Conservation (phyloP, 2,888 invertebrate species). For the Sphaeridia pumilis region DNA sequence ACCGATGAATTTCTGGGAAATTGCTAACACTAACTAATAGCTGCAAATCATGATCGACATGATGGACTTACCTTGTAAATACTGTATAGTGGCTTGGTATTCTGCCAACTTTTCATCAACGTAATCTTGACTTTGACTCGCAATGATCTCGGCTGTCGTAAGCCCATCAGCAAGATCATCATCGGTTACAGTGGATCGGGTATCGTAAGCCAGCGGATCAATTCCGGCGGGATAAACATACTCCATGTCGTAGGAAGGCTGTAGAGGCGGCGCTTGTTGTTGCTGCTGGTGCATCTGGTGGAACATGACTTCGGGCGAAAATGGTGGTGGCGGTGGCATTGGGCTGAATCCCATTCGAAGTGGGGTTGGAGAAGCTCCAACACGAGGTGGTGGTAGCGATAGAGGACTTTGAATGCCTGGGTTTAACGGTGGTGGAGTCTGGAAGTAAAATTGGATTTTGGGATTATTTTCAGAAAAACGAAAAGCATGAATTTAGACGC, state of each 20-base stretch:
- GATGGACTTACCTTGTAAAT: constrained; percentile 72
- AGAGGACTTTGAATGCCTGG: not conserved
- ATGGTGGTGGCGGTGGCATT: constrained; percentile 5
- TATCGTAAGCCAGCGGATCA: constrained; percentile 21
- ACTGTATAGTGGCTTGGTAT: constrained; percentile 81
- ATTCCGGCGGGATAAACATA: constrained; percentile 33
- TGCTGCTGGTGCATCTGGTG: not conserved
- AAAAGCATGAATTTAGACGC: too few relatives aligned
- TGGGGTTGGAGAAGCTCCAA: constrained; percentile 4
- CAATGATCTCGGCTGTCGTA: constrained; percentile 82
- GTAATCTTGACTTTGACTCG: constrained; percentile 86
- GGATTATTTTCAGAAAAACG: too few relatives aligned
- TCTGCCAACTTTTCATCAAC: constrained; percentile 86
- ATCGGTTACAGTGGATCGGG: constrained; percentile 40
- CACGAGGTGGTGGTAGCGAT: not conserved
- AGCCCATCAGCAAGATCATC: constrained; percentile 50
- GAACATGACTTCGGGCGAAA: constrained; percentile 13
- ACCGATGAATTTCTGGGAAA: too few relatives aligned
- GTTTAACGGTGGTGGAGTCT: constrained; percentile 10
- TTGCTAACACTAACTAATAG: too few relatives aligned
- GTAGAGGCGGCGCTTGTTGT: constrained; percentile 10
- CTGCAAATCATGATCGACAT: too few relatives aligned
- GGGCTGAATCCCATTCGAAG: constrained; percentile 2
- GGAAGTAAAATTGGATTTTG: not conserved
- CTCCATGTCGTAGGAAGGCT: constrained; percentile 34